Evolutionary conservation across 1,140 invertebrate genomes (phyloP).

Genomic region (Pseudomyrmex concolor): DNA sequence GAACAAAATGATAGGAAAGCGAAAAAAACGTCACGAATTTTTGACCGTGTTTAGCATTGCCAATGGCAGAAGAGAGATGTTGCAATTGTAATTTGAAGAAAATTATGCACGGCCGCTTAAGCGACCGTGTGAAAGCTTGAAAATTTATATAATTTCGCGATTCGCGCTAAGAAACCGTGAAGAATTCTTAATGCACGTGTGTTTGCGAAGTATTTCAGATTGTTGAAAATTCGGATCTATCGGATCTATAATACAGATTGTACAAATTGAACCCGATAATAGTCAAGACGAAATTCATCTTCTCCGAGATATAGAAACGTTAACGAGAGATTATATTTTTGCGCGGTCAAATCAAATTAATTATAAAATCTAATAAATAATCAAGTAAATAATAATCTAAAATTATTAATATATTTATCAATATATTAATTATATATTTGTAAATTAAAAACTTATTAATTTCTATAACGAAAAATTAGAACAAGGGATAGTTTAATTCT

Average conservation of each 20-base stretch:
- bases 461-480: too few species aligned
- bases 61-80: background rate
- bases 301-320: background rate
- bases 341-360: background rate
- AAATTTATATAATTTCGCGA: conserved; percentile 36
- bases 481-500: too few species aligned
- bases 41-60: background rate
- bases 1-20: conserved; percentile 30
- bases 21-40: background rate
- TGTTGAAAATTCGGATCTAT: conserved; percentile 12
- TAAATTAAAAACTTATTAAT: too few species aligned
- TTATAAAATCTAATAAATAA: too few species aligned
- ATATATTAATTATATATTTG: too few species aligned
- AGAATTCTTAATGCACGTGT: background rate
- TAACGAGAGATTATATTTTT: background rate
- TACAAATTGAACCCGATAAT: background rate
- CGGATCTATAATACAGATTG: conserved; percentile 11
- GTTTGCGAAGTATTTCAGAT: background rate
- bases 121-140: background rate
- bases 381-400: too few species aligned
- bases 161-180: background rate
- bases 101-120: conserved; percentile 27
- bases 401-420: too few species aligned
- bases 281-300: background rate
- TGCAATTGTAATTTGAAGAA: conserved; percentile 5